Percentiles rank a stretch among this genome's conserved stretches.
These are phyloP conservation scores for Sylvilagus bachmani DNA, from an alignment of 2,113 vertebrate genomes.

Conservation along the genomic window DNA sequence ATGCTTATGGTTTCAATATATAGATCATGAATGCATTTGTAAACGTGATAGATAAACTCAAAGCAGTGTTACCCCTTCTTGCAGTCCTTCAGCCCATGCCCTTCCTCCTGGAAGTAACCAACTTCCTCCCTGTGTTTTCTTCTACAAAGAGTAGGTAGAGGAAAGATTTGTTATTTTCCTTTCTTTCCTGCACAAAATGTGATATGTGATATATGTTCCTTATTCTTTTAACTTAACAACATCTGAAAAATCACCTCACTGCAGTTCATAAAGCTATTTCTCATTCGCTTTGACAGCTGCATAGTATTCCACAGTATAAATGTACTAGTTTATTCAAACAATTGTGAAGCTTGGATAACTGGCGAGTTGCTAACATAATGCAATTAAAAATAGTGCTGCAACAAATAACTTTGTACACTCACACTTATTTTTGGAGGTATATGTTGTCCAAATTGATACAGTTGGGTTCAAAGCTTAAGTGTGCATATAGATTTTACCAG, in stretches of 20 bases:
- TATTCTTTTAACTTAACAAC: not conserved
- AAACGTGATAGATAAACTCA: not conserved
- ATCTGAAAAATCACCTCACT: not conserved
- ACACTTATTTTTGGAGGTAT: too few species aligned
- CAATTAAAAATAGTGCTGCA: not conserved
- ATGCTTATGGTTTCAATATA: not conserved
- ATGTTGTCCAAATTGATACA: not conserved
- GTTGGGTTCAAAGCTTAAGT: not conserved
- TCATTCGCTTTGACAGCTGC: not conserved
- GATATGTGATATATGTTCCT: fast-evolving
- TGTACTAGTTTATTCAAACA: not conserved
- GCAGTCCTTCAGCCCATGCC: not conserved
- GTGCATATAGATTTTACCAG: not conserved
- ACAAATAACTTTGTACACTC: too few species aligned
- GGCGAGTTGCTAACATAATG: not conserved
- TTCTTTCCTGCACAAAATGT: not conserved
- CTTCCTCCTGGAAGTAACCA: not conserved
- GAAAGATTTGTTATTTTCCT: not conserved
- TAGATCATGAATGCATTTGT: not conserved
- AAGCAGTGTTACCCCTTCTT: not conserved
- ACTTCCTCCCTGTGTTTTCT: not conserved
- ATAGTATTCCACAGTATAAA: not conserved
- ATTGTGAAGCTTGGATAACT: not conserved
- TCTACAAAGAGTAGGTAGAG: fast-evolving
- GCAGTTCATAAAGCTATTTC: not conserved